Conservation (phyloP, 1,140 invertebrate genomes). For the Leptopilina boulardi region DNA sequence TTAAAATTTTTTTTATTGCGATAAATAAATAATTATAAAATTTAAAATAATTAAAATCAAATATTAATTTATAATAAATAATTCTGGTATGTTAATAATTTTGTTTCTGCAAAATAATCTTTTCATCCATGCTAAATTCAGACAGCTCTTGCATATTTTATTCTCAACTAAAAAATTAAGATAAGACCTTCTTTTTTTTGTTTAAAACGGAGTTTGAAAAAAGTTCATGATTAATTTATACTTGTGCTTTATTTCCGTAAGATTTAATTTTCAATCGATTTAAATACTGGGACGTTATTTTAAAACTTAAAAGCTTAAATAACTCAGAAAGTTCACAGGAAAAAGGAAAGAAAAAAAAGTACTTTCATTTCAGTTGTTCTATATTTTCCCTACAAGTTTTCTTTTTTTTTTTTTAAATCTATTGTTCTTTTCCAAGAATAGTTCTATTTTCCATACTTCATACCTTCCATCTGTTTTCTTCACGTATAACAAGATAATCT, state of each 20-base stretch:
- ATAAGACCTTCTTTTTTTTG: too few species aligned
- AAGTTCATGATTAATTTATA: neutral
- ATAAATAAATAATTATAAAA: too few species aligned
- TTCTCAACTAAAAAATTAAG: too few species aligned
- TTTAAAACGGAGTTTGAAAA: neutral
- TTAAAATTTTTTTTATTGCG: too few species aligned
- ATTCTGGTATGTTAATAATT: too few species aligned
- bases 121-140: too few species aligned
- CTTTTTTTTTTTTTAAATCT: too few species aligned
- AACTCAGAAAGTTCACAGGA: neutral
- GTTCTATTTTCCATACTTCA: neutral
- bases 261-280: neutral
- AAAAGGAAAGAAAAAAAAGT: neutral
- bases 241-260: neutral
- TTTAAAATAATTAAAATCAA: too few species aligned
- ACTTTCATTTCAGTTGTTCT: neutral
- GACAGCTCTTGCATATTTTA: too few species aligned
- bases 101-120: too few species aligned
- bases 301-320: neutral
- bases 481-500: neutral
- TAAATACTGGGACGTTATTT: neutral
- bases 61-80: too few species aligned
- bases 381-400: neutral
- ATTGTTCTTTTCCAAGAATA: neutral
- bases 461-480: neutral